Base-by-base conservation (phyloP, 1,140 invertebrate genomes). In the Teleogryllus occipitalis region DNA sequence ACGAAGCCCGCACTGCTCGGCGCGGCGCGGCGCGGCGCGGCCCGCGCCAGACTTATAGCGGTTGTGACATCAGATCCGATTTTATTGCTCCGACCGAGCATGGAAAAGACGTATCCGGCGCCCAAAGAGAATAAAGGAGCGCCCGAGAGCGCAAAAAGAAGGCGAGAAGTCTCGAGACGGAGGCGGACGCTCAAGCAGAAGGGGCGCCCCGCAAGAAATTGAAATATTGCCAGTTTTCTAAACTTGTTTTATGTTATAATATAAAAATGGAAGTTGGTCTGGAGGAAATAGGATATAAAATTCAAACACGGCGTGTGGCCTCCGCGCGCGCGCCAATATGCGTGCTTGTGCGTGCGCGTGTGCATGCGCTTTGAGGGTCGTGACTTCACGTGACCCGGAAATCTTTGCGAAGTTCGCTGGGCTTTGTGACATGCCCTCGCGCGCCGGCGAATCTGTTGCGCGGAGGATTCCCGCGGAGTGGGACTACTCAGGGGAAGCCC, bases 221-320 rank as follows among this genome's bases (percentile, higher is more conserved):
- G 54, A 65, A 65, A 65, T 65, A 65, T 65, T 65, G 54, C 54
- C 54, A 65, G 54, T 65, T 65, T 65, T 65, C 54, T 65, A 65
- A 65, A 65, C 54, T 65, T 65, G 54, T 65, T 65, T 65, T 65
- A 65, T 65, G 54, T 10, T 65, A 65, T 65, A 65, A 65, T 65
- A 65, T 65, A 65, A 65, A 65, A 65, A 65, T 65, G 54, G 2
- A 65, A 65, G 54, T 65, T 65, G 54, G 18, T 14, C 54, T 65
- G 10, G 10, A 65, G 54, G 54, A 65, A 65, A 65, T 65, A 65
- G 54, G 54, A 65, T 65, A 65, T 65, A 65, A 65, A 65, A 65
- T 65, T 65, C 54, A 65, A 65, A 65, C 54, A 18, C 10, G 54
- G 10, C 18, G 10, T 65, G 54, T 7, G 10, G 54, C 54, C 27